A percentile compares a stretch with the other conserved stretches of the same genome.
Conservation (phyloP, 2,113 vertebrate genomes). For the Pheucticus melanocephalus region DNA sequence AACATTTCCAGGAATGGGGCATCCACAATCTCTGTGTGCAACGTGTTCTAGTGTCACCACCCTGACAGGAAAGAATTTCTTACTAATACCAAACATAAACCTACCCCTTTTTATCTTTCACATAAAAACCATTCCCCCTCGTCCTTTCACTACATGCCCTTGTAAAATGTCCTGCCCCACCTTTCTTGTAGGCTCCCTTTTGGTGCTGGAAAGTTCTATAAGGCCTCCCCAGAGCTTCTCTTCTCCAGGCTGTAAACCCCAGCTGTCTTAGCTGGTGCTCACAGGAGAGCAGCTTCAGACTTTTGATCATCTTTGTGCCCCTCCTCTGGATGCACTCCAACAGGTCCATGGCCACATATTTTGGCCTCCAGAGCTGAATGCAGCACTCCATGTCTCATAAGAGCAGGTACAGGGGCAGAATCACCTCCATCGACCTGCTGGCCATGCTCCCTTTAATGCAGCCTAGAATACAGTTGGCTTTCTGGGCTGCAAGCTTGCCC, state of each 20-base stretch:
- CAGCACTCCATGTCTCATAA: neutral
- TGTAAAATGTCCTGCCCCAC: neutral
- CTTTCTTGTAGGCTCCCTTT: neutral
- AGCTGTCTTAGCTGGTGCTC: neutral
- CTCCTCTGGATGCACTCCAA: neutral
- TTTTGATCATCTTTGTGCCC: neutral
- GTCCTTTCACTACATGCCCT: neutral
- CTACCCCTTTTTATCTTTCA: neutral
- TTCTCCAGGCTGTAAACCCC: neutral
- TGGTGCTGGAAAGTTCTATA: neutral
- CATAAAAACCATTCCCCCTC: neutral
- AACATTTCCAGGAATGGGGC: neutral
- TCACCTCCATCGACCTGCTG: neutral
- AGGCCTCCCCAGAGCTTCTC: neutral
- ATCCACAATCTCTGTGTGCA: neutral
- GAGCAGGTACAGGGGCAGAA: neutral
- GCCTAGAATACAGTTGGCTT: neutral
- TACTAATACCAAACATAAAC: neutral
- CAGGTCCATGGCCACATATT: neutral
- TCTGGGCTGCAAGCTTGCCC: neutral
- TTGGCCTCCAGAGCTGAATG: too few species aligned
- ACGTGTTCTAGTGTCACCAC: neutral
- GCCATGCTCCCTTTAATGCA: accelerated
- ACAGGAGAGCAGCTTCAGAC: neutral
- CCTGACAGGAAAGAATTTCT: neutral